Conservation (phyloP, 2,888 invertebrate species). For the Ichneumoninae sp. region DNA sequence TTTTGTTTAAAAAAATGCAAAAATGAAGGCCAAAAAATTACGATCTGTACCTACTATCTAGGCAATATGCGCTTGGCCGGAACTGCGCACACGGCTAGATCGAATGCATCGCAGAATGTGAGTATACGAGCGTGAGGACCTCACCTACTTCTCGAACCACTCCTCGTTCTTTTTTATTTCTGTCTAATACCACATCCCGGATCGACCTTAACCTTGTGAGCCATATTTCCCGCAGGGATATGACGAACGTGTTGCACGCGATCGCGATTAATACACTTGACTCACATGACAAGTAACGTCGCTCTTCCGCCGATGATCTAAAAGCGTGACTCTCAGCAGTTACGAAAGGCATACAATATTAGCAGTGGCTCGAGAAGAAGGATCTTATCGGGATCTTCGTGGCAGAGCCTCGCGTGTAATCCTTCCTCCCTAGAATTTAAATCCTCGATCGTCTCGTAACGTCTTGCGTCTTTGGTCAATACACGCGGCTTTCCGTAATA, state of each 20-base stretch:
- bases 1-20: neutral
- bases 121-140: slow-evolving; percentile 16
- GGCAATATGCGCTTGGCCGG: neutral
- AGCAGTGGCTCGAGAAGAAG: neutral
- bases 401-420: neutral
- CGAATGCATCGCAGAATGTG: slow-evolving; percentile 4
- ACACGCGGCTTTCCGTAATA: slow-evolving; percentile 48
- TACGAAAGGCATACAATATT: neutral
- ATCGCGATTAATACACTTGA: slow-evolving; percentile 52
- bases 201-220: slow-evolving; percentile 55
- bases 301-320: slow-evolving; percentile 18
- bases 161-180: slow-evolving; percentile 37
- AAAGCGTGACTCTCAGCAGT: neutral
- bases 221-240: slow-evolving; percentile 25
- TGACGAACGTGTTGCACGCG: slow-evolving; percentile 53
- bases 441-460: neutral
- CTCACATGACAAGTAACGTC: slow-evolving; percentile 47
- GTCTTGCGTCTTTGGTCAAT: slow-evolving; percentile 36
- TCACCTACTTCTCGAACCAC: slow-evolving; percentile 29
- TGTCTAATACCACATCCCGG: slow-evolving; percentile 24
- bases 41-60: neutral
- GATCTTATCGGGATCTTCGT: slow-evolving; percentile 9
- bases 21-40: neutral
- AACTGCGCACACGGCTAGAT: neutral
- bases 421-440: neutral